Conservation (phyloP, 2,888 invertebrate species). For the Tribolium freemani region DNA sequence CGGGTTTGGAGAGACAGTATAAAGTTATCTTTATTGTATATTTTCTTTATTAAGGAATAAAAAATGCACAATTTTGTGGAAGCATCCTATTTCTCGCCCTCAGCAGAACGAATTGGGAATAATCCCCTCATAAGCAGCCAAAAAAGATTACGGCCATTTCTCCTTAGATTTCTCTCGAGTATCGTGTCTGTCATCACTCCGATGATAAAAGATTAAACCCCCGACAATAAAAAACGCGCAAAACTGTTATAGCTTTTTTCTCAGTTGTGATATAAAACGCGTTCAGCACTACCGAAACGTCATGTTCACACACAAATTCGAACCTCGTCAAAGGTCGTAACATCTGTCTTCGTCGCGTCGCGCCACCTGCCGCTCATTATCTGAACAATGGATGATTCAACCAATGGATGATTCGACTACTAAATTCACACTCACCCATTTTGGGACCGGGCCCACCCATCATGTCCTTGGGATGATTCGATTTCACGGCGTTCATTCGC, state of each 20-base stretch:
- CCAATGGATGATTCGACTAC: background rate
- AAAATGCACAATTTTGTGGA: background rate
- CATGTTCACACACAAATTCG: slow-evolving; percentile 26
- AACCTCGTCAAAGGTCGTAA: slow-evolving; percentile 42
- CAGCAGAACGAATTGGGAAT: background rate
- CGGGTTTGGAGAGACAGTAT: too few species aligned
- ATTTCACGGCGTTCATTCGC: slow-evolving; percentile 90
- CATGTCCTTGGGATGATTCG: slow-evolving; percentile 87
- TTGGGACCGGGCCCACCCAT: slow-evolving; percentile 71
- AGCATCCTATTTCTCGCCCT: too few species aligned
- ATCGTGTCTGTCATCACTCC: slow-evolving; percentile 6
- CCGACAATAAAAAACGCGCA: background rate
- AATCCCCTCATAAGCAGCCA: background rate
- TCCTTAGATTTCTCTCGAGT: slow-evolving; percentile 8
- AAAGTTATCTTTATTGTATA: too few species aligned
- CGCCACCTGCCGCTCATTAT: slow-evolving; percentile 17
- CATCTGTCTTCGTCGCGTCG: background rate
- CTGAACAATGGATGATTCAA: slow-evolving; percentile 18
- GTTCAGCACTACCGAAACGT: background rate
- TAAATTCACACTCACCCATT: slow-evolving; percentile 74
- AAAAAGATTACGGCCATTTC: slow-evolving; percentile 4
- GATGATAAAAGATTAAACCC: slow-evolving; percentile 19
- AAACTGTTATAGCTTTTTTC: background rate
- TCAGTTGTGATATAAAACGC: background rate
- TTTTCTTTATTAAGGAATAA: too few species aligned